Conservation (phyloP, 2,113 vertebrate species). For the Cyanoliseus patagonus region DNA sequence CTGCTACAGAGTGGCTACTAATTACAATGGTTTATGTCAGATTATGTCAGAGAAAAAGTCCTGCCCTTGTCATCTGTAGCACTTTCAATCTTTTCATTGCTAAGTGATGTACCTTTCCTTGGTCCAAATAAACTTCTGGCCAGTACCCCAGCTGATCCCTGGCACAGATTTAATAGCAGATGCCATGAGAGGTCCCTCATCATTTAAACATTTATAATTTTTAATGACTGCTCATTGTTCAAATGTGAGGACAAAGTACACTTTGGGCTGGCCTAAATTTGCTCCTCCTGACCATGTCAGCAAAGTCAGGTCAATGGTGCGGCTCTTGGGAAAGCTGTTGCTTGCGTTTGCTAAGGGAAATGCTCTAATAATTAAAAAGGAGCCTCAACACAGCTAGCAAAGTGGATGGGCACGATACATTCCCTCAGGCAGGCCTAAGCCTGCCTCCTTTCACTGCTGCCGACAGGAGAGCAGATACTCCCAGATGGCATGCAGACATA, state of each 20-base stretch:
- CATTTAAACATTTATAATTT: background rate
- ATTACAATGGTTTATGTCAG: background rate
- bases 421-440: background rate
- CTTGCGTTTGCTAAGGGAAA: background rate
- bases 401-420: background rate
- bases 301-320: background rate
- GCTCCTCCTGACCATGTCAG: background rate
- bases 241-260: background rate
- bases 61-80: background rate
- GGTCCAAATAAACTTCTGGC: background rate
- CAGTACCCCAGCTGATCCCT: background rate
- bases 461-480: background rate
- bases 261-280: background rate
- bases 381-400: background rate
- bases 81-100: background rate
- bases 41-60: background rate
- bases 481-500: background rate
- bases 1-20: background rate
- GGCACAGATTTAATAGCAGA: background rate
- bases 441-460: background rate
- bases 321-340: background rate
- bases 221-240: background rate
- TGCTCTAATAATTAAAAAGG: background rate
- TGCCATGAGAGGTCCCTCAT: background rate
- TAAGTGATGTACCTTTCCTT: background rate